Percentiles rank a stretch among this genome's conserved stretches.
phyloP scores from a whole-genome alignment of 2,888 invertebrate genomes.

The Cyclophora albipunctata region DNA sequence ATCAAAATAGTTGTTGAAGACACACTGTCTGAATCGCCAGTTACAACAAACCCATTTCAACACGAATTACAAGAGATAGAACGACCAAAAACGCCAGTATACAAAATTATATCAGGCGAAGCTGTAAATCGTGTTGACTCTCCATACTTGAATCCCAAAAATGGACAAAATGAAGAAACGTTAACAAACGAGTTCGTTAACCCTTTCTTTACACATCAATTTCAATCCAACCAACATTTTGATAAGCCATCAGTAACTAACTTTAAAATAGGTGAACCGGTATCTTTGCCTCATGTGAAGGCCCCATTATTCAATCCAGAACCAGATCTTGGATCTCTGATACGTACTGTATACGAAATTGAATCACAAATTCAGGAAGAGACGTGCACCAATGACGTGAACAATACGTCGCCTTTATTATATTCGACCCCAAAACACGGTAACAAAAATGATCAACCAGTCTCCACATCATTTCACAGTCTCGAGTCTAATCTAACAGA shows the following conservation, averaged over 20 bases:
- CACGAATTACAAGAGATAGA: constrained; percentile 29
- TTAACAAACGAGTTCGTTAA: constrained; percentile 52
- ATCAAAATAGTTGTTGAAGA: constrained; percentile 43
- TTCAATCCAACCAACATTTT: constrained; percentile 26
- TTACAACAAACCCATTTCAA: constrained; percentile 42
- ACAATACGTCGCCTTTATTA: constrained; percentile 22
- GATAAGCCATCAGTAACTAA: constrained; percentile 44
- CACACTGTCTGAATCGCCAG: constrained; percentile 25
- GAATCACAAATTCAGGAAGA: constrained; percentile 10
- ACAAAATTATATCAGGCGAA: constrained; percentile 54
- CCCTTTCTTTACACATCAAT: constrained; percentile 52
- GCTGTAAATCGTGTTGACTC: constrained; percentile 38
- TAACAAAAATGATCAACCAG: constrained; percentile 15
- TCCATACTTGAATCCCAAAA: constrained; percentile 36
- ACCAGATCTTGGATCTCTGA: constrained; percentile 41
- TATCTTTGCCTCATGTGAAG: constrained; percentile 57
- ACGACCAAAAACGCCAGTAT: constrained; percentile 61
- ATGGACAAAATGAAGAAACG: constrained; percentile 31
- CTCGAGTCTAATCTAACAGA: constrained; percentile 42
- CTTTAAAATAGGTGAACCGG: constrained; percentile 71
- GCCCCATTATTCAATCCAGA: constrained; percentile 40
- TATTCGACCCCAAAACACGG: constrained; percentile 29
- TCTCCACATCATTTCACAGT: constrained; percentile 45
- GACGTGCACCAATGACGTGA: constrained; percentile 7
- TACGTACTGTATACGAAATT: constrained; percentile 25